Conservation (phyloP, 1,140 invertebrate species). For the Homalodisca vitripennis region DNA sequence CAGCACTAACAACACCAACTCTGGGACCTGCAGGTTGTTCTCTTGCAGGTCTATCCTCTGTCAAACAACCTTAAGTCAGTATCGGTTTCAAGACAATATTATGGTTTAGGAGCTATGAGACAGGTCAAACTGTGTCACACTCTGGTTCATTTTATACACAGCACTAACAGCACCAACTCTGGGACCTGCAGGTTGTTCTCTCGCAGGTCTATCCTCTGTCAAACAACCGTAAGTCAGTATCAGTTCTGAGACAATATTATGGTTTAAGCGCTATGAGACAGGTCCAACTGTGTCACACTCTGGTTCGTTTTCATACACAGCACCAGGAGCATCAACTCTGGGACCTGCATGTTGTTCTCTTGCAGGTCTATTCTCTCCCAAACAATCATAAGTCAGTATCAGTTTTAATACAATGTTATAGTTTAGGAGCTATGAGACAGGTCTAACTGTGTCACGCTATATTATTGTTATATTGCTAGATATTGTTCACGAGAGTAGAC, state of each 20-base stretch:
- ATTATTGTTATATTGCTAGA: constrained; percentile 71
- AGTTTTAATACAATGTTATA: no score
- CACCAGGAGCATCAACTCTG: no score
- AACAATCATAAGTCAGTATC: no score
- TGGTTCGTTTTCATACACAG: constrained; percentile 72
- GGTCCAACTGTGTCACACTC: constrained; percentile 70
- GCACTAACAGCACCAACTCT: constrained; percentile 67
- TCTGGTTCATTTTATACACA: constrained; percentile 69
- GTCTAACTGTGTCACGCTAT: constrained; percentile 72
- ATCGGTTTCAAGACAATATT: no score
- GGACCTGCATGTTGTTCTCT: constrained; percentile 74
- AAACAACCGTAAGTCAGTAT: no score
- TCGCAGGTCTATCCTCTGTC: constrained; percentile 80
- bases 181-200: constrained; percentile 81
- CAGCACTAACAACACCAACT: constrained; percentile 69
- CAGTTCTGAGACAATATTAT: no score
- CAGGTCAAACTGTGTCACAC: constrained; percentile 72
- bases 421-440: no score
- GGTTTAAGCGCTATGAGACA: no score
- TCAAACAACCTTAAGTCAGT: no score
- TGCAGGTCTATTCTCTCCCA: constrained; percentile 75
- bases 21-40: constrained; percentile 72
- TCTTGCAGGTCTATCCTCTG: constrained; percentile 80
- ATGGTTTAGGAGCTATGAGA: no score
- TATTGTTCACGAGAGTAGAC: no score